Conservation (phyloP, 2,797 vertebrate species). For the Fundulus diaphanus region DNA sequence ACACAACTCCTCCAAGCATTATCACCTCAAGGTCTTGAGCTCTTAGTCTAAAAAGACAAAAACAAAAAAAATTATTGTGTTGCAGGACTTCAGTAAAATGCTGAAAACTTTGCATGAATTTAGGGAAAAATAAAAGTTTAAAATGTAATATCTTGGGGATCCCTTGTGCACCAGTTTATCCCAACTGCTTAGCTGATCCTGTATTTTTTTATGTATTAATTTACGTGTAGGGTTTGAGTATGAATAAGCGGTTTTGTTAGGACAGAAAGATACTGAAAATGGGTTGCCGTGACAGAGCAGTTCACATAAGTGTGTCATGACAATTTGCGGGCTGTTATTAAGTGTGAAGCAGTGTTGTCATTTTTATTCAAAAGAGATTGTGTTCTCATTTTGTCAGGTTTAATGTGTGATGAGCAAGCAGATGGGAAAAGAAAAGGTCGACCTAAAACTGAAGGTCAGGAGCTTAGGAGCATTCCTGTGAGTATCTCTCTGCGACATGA, state of each 20-base stretch:
- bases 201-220: no score
- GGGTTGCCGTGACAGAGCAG: not conserved
- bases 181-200: not conserved
- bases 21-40: not conserved
- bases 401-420: constrained; percentile 83
- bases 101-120: not conserved
- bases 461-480: constrained; percentile 93
- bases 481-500: constrained; percentile 74
- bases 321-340: constrained; percentile 10
- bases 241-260: not conserved
- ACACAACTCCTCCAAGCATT: not conserved
- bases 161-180: not conserved
- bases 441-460: constrained; percentile 90
- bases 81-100: not conserved
- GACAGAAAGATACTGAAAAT: not conserved
- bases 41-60: not conserved
- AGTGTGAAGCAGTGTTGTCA: not conserved
- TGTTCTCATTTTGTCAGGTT: constrained; percentile 72
- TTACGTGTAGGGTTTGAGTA: not conserved
- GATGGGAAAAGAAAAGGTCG: constrained; percentile 94
- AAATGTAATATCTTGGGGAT: not conserved
- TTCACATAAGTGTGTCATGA: not conserved
- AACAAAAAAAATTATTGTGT: not conserved
- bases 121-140: not conserved
- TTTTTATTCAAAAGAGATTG: constrained; percentile 17